Conservation (phyloP, 2,888 invertebrate species). For the Emmelina monodactyla region DNA sequence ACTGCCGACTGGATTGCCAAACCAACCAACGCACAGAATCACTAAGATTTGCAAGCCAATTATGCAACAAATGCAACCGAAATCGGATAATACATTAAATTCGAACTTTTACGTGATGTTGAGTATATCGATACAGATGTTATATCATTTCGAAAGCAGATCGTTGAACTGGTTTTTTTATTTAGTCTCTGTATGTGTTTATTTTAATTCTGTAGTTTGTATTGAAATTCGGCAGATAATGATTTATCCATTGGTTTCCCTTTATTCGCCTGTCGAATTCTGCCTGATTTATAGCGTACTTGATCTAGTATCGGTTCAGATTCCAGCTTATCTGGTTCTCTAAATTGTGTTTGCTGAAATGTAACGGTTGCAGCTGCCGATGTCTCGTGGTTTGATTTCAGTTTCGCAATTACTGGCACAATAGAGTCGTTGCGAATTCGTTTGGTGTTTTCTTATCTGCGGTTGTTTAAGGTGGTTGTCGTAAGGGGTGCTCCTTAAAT, state of each 20-base stretch:
- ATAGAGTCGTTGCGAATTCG: neutral
- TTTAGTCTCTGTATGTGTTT: no score
- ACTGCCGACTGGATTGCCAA: conserved; percentile 40
- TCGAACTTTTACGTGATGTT: no score
- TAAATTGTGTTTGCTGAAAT: conserved; percentile 11
- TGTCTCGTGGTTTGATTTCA: conserved; percentile 8
- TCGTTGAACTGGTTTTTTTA: no score
- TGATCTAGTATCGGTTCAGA: conserved; percentile 33
- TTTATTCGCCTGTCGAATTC: conserved; percentile 20
- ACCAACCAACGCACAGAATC: conserved; percentile 23
- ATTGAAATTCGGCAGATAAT: no score
- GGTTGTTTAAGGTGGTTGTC: neutral
- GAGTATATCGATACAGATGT: no score
- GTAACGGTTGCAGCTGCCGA: conserved; percentile 16
- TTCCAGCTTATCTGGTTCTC: conserved; percentile 30
- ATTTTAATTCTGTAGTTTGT: no score
- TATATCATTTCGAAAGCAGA: no score
- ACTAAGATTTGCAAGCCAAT: conserved; percentile 20
- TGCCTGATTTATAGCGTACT: conserved; percentile 29
- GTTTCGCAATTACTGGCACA: neutral
- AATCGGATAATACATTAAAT: conserved; percentile 33
- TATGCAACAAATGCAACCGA: conserved; percentile 27
- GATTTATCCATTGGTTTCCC: no score
- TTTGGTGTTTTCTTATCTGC: conserved; percentile 13
- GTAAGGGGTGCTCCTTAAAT: conserved; percentile 44